These are phyloP conservation scores for Apocrypta bakeri DNA, from an alignment of 1,140 invertebrate genomes.

Conservation along the genomic window DNA sequence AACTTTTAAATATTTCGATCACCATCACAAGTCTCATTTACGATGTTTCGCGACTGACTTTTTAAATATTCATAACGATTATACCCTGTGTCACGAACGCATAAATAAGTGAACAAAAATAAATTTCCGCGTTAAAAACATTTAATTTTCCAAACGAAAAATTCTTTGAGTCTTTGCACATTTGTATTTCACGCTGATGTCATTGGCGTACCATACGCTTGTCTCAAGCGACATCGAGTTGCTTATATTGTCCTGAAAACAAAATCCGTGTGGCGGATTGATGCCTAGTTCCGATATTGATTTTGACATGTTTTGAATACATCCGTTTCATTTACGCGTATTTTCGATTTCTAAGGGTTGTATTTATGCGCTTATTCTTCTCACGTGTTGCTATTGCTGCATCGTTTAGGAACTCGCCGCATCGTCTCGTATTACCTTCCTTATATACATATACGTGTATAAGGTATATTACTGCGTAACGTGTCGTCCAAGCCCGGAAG, in stretches of 20 bases:
- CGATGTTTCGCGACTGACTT: too few species aligned
- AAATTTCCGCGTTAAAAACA: too few species aligned
- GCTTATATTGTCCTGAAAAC: neutral
- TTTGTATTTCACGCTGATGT: too few species aligned
- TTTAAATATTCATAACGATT: too few species aligned
- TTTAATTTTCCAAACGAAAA: too few species aligned
- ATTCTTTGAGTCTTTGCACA: too few species aligned
- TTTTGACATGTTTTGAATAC: slow-evolving; percentile 74
- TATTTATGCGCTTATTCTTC: slow-evolving; percentile 63
- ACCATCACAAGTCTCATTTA: too few species aligned
- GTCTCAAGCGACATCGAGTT: neutral
- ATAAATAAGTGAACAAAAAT: too few species aligned
- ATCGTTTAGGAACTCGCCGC: slow-evolving; percentile 7
- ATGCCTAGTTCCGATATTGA: slow-evolving; percentile 70
- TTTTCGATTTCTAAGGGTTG: slow-evolving; percentile 71
- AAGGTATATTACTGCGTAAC: slow-evolving; percentile 33
- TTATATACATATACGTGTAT: slow-evolving; percentile 49
- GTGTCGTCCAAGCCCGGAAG: slow-evolving; percentile 62
- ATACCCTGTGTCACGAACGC: too few species aligned
- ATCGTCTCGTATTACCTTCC: slow-evolving; percentile 68
- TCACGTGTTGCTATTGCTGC: slow-evolving; percentile 62
- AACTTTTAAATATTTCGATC: too few species aligned
- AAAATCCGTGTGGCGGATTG: slow-evolving; percentile 63
- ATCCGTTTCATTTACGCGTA: slow-evolving; percentile 66
- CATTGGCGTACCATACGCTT: too few species aligned